Conservation (phyloP, 1,140 invertebrate species). For the Camponotus pennsylvanicus region DNA sequence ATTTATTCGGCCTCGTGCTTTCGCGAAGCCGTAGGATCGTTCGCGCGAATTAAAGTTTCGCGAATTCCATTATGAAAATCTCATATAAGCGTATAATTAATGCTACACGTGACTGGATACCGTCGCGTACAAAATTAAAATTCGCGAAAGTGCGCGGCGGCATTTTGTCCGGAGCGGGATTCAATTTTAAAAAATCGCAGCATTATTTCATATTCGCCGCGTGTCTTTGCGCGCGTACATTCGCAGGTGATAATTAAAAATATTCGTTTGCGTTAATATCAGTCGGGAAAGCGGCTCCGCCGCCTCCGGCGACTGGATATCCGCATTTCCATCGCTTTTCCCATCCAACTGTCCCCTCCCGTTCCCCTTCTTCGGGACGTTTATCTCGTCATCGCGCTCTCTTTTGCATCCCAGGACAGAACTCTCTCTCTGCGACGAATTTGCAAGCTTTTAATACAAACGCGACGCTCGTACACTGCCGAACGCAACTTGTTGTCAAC, state of each 20-base stretch:
- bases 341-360: slow-evolving; percentile 25
- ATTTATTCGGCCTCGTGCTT: slow-evolving; percentile 27
- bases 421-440: slow-evolving; percentile 69
- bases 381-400: slow-evolving; percentile 67
- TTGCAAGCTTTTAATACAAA: slow-evolving; percentile 79
- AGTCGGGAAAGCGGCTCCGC: slow-evolving; percentile 38
- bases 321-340: slow-evolving; percentile 72
- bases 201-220: slow-evolving; percentile 79
- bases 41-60: slow-evolving; percentile 16
- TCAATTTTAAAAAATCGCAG: slow-evolving; percentile 80
- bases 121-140: slow-evolving; percentile 75
- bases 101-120: slow-evolving; percentile 46
- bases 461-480: slow-evolving; percentile 73
- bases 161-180: slow-evolving; percentile 53
- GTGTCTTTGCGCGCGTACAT: slow-evolving; percentile 34
- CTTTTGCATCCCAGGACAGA: slow-evolving; percentile 74
- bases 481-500: slow-evolving; percentile 72
- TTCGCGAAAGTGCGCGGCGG: slow-evolving; percentile 58
- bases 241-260: slow-evolving; percentile 81
- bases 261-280: slow-evolving; percentile 64
- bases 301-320: slow-evolving; percentile 59
- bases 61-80: slow-evolving; percentile 55
- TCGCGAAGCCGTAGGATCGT: background rate
- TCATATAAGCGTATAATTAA: slow-evolving; percentile 59
- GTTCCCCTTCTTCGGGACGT: slow-evolving; percentile 34